Base-by-base conservation (phyloP, 2,797 vertebrate genomes). In the Lacerta agilis region DNA sequence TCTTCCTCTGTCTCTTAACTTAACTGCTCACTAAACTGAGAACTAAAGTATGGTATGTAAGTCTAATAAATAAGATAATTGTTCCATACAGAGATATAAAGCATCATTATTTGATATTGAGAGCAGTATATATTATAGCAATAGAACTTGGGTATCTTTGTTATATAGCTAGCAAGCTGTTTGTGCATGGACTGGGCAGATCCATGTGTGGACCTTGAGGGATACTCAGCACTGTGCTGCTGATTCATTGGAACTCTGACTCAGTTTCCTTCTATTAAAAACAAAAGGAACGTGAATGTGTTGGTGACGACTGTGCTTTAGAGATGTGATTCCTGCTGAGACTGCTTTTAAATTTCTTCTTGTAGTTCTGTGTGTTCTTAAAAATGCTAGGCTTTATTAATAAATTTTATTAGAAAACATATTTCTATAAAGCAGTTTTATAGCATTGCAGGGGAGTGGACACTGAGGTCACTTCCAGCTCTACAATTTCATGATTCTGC, bases 201-300 rank as follows among this genome's bases (percentile, higher is more conserved):
- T 15, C 8, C n/a, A 36, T 8, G 1, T 86, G 0, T 87, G 66
- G 33, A 23, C 45, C 18, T 33, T 64, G 27, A 29, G 64, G 0
- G 1, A 29, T 13, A 1, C 6, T 91, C 3, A 27, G 0, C 88
- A 4, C n/a, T 79, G 8, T 91, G 64, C 20, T 3, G 0, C 29
- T 78, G 8, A 45, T 87, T 15, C 83, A 23, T 45, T 82, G 55
- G 78, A 36, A 5, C 18, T 20, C 10, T 17, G 13, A 82, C 3
- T 90, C 41, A 1, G 2, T 81, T 91, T 90, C 91, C 23, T 58
- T 88, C 38, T 36, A 72, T 49, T 11, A 73, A 76, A 43, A 83
- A 0, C 8, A 2, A 86, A 36, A 88, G 88, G n/a, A 77, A 61
- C 87, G 27, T 87, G 43, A 81, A 91, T 86, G 41, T 5, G 0